Conservation (phyloP, 2,797 vertebrate species). For the Gila robusta region DNA sequence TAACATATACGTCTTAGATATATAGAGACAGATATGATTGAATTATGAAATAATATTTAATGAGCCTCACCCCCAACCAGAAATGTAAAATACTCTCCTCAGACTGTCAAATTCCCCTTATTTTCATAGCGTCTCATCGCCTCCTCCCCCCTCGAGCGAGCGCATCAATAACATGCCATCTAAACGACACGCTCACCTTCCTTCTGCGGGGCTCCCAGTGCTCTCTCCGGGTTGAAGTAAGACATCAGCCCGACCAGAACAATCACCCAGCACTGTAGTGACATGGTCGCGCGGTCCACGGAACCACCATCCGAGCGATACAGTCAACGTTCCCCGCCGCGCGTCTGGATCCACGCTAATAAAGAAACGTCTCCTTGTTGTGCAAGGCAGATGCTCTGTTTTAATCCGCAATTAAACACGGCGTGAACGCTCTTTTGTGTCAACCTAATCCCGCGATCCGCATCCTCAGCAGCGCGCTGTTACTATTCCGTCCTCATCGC, state of each 20-base stretch:
- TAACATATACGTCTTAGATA: not conserved
- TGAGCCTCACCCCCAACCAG: not conserved
- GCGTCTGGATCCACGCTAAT: constrained; percentile 69
- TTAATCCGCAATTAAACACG: constrained; percentile 81
- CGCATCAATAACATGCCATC: constrained; percentile 55
- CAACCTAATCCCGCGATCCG: constrained; percentile 56
- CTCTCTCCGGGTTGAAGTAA: constrained; percentile 87
- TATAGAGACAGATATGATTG: not conserved
- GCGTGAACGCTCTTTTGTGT: constrained; percentile 77
- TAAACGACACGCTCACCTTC: constrained; percentile 78
- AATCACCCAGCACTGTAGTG: constrained; percentile 81
- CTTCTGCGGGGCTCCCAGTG: constrained; percentile 86
- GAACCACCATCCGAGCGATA: constrained; percentile 81
- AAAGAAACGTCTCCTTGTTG: constrained; percentile 77
- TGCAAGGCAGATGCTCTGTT: constrained; percentile 61
- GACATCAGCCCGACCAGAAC: constrained; percentile 84
- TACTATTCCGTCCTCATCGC: constrained; percentile 22
- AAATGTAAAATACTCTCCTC: not conserved
- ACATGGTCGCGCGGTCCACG: constrained; percentile 80
- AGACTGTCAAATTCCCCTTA: constrained; percentile 60
- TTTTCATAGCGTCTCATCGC: constrained; percentile 53
- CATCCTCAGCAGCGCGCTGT: constrained; percentile 30
- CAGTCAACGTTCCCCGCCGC: constrained; percentile 68
- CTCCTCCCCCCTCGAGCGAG: constrained; percentile 54
- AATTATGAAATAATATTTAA: not conserved